phyloP scores from a whole-genome alignment of 92 coral and sea anemone species.

The Micromussa lordhowensis region DNA sequence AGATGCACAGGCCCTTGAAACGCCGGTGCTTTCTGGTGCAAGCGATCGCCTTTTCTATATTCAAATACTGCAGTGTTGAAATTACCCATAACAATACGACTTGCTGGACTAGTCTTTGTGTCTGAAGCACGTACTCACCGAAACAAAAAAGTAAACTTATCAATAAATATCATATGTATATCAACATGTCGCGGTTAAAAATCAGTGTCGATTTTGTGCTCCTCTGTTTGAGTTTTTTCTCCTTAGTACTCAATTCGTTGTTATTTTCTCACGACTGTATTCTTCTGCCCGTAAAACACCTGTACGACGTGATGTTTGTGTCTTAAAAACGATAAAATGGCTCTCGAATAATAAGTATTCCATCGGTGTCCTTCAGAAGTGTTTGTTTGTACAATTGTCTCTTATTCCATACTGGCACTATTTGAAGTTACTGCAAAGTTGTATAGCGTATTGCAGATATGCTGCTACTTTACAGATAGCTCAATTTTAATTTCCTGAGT shows the following conservation, averaged over 20 bases:
- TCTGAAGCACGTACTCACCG: conserved; percentile 5
- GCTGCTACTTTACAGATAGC: background rate
- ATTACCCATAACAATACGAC: background rate
- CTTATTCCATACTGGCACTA: background rate
- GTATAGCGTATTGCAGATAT: background rate
- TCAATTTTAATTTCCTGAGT: background rate
- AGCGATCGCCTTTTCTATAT: background rate
- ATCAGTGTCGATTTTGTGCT: background rate
- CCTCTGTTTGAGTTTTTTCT: background rate
- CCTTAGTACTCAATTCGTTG: background rate
- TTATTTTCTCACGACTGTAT: background rate
- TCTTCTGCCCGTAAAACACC: background rate
- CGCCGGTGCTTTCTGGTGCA: background rate
- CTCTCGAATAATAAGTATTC: background rate
- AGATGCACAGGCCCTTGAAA: background rate
- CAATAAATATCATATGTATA: background rate
- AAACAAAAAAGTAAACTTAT: background rate
- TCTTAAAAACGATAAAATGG: too few relatives aligned
- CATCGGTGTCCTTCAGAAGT: background rate
- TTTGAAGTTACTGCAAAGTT: background rate
- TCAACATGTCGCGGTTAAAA: background rate
- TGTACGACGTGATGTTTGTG: background rate
- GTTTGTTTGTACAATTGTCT: background rate
- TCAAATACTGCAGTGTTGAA: background rate
- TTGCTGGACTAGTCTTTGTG: background rate